phyloP scores from a whole-genome alignment of 2,797 vertebrate genomes.

The Perdix hodgsoniae region DNA sequence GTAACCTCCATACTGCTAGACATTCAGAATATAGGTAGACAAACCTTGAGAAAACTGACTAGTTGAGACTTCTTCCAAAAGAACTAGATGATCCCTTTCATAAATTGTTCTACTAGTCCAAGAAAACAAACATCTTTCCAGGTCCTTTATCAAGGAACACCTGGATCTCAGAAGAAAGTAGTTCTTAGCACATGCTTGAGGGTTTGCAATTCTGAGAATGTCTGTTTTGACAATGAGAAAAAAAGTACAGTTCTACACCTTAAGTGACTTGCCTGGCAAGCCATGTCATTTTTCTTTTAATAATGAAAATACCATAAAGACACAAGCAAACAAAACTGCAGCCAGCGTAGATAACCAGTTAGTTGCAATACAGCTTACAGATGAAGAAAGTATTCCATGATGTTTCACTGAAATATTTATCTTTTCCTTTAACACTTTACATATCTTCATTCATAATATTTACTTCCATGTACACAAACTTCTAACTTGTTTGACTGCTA shows the following conservation, averaged over 20 bases:
- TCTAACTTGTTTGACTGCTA: not conserved
- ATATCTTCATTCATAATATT: not conserved
- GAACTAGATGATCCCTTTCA: not conserved
- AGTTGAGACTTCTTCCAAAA: not conserved
- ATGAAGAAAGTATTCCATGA: not conserved
- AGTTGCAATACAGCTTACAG: fast-evolving
- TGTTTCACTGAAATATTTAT: not conserved
- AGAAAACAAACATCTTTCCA: not conserved
- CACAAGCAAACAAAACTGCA: not conserved
- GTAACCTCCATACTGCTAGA: not conserved
- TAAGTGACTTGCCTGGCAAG: not conserved
- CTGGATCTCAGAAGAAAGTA: not conserved
- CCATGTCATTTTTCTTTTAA: too few relatives aligned
- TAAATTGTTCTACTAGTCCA: not conserved
- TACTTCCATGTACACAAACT: not conserved
- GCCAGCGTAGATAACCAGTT: not conserved
- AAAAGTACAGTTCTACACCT: not conserved
- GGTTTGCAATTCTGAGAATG: not conserved
- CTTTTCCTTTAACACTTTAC: not conserved
- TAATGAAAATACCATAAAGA: not conserved
- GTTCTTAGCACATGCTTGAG: not conserved
- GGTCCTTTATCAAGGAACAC: not conserved
- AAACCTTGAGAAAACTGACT: not conserved
- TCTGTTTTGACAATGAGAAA: not conserved
- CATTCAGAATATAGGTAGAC: not conserved